phyloP scores from a whole-genome alignment of 2,113 vertebrate genomes.

The Nannobrachium achirus region DNA sequence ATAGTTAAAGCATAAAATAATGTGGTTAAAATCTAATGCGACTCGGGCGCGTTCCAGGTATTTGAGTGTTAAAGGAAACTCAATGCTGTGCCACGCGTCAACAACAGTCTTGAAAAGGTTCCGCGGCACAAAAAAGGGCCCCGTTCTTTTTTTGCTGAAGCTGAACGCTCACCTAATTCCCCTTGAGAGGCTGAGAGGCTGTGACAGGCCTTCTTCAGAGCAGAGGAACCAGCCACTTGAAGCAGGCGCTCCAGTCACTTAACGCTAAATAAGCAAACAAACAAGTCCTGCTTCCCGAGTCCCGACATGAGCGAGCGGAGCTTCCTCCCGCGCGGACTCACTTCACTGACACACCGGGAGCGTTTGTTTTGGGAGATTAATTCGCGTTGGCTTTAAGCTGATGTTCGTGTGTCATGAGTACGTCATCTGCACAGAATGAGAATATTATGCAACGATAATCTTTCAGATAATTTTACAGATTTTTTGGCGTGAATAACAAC shows the following conservation, averaged over 20 bases:
- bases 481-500: too few relatives aligned
- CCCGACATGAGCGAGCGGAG: slow-evolving; percentile 6
- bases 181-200: slow-evolving; percentile 55
- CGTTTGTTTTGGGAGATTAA: too few relatives aligned
- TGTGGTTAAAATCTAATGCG: too few relatives aligned
- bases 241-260: slow-evolving; percentile 62
- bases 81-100: slow-evolving; percentile 85
- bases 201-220: slow-evolving; percentile 22
- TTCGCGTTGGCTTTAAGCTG: too few relatives aligned
- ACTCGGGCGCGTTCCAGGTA: too few relatives aligned
- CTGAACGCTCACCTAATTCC: slow-evolving; percentile 83
- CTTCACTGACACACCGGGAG: not conserved
- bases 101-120: slow-evolving; percentile 80
- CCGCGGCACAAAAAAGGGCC: slow-evolving; percentile 81
- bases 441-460: too few relatives aligned
- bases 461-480: too few relatives aligned
- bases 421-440: too few relatives aligned
- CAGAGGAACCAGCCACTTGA: slow-evolving; percentile 31
- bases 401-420: too few relatives aligned
- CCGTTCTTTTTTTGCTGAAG: slow-evolving; percentile 68
- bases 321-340: slow-evolving; percentile 52
- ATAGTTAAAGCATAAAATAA: too few relatives aligned
- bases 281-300: too few relatives aligned
- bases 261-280: slow-evolving; percentile 63
- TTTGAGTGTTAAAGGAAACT: slow-evolving; percentile 86